phyloP scores from a whole-genome alignment of 2,888 invertebrate species.

The Stenchaetothrips biformis region DNA sequence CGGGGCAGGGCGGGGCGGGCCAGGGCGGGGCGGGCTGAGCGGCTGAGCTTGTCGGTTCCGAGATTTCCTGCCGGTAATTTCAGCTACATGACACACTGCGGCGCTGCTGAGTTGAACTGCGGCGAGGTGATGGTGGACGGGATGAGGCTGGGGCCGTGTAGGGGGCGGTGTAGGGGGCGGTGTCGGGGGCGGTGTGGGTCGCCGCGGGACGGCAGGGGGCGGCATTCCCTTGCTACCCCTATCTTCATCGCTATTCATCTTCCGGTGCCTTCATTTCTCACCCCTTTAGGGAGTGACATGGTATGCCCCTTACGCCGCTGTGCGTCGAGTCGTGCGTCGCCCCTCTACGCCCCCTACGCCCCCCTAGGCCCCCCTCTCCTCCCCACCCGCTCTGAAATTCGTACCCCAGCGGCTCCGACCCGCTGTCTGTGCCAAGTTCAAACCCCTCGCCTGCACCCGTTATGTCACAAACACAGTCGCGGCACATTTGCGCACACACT shows the following conservation, averaged over 20 bases:
- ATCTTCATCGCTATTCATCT: constrained; percentile 25
- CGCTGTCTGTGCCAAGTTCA: constrained; percentile 1
- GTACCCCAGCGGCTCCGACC: too few relatives aligned
- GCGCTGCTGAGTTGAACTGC: not conserved
- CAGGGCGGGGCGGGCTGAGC: not conserved
- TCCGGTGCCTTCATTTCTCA: constrained; percentile 15
- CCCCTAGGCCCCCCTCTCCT: too few relatives aligned
- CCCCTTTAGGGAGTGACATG: constrained; percentile 14
- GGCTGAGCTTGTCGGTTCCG: not conserved
- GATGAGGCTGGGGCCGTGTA: not conserved
- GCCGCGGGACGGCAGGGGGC: not conserved
- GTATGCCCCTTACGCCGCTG: constrained; percentile 11
- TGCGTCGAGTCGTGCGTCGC: not conserved
- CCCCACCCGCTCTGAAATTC: too few relatives aligned
- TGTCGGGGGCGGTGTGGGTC: not conserved
- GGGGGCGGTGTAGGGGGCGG: not conserved
- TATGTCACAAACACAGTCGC: too few relatives aligned
- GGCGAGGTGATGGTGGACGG: not conserved
- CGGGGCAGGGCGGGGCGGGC: not conserved
- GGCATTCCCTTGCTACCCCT: constrained; percentile 13
- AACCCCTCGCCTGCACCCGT: not conserved
- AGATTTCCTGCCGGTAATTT: not conserved
- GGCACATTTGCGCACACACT: not conserved
- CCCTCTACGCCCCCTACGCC: not conserved
- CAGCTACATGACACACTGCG: not conserved